Percentiles rank a stretch among this genome's conserved stretches.
Evolutionary conservation across 2,888 invertebrate genomes (phyloP).

Genomic region (Acrobasis consociella): DNA sequence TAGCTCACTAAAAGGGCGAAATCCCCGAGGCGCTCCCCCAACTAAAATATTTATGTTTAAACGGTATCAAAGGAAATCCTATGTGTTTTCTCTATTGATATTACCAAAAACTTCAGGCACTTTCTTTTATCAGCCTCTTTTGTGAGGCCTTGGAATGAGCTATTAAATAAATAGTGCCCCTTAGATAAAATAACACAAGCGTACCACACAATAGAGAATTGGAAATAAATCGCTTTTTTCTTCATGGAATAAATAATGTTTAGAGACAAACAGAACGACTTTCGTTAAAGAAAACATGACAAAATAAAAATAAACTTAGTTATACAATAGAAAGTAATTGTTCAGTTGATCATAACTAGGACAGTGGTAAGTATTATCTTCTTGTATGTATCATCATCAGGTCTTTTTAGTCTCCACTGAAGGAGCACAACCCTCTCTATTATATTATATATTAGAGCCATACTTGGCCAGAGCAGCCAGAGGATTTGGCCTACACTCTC

Average conservation of each 20-base stretch:
- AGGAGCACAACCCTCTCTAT: no score
- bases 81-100: conserved; percentile 41
- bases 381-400: no score
- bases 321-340: no score
- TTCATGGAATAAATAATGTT: background rate
- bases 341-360: no score
- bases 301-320: no score
- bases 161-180: conserved; percentile 54
- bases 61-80: conserved; percentile 40
- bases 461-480: no score
- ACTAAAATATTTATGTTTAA: conserved; percentile 41
- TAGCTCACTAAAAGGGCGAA: conserved; percentile 22
- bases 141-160: conserved; percentile 47
- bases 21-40: conserved; percentile 26
- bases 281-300: no score
- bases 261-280: no score
- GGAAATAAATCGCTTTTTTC: conserved; percentile 32
- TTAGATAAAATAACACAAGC: conserved; percentile 46
- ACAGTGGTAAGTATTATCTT: no score
- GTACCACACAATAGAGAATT: conserved; percentile 36
- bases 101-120: conserved; percentile 41
- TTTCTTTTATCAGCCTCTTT: conserved; percentile 47
- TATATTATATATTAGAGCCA: no score
- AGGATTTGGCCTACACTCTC: no score
- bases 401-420: no score